These are phyloP conservation scores for Festucalex cinctus DNA, from an alignment of 2,113 vertebrate genomes.

Conservation along the genomic window DNA sequence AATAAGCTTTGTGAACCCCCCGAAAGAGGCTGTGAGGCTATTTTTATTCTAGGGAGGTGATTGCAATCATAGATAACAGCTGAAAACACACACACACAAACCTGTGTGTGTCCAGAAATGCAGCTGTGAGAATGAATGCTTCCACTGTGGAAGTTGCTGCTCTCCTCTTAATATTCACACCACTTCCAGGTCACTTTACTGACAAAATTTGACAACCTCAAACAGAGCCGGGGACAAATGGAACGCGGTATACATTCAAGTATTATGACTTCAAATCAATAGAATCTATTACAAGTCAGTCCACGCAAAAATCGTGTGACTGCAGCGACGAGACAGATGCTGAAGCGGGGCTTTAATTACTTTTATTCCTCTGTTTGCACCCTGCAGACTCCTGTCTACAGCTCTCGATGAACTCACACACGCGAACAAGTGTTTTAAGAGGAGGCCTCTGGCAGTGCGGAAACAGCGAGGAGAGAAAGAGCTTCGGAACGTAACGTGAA, in stretches of 20 bases:
- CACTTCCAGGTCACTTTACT: constrained; percentile 14
- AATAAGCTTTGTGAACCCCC: constrained; percentile 36
- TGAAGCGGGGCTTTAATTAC: constrained; percentile 25
- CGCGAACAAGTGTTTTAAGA: constrained; percentile 13
- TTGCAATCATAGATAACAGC: constrained; percentile 63
- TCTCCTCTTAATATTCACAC: constrained; percentile 22
- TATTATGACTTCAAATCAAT: constrained; percentile 54
- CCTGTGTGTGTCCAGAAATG: constrained; percentile 56
- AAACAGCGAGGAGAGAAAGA: constrained; percentile 44
- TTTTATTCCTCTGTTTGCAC: constrained; percentile 9
- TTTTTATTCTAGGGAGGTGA: constrained; percentile 60
- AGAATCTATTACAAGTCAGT: constrained; percentile 40
- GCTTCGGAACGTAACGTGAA: constrained; percentile 51
- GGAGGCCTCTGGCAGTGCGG: constrained; percentile 27
- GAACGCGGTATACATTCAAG: constrained; percentile 15
- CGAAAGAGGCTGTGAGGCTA: constrained; percentile 37
- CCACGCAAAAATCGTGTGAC: constrained; percentile 17
- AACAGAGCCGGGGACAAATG: constrained; percentile 5
- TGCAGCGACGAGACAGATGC: constrained; percentile 20
- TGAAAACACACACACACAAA: constrained; percentile 42
- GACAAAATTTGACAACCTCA: constrained; percentile 13
- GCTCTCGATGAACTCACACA: constrained; percentile 41
- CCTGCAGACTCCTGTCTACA: constrained; percentile 23
- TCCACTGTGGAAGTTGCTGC: constrained; percentile 55
- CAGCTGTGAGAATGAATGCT: constrained; percentile 72